A percentile compares a stretch with the other conserved stretches of the same genome.
Evolutionary conservation across 2,797 vertebrate genomes (phyloP).

Genomic region (Hypotaenidia okinawae): DNA sequence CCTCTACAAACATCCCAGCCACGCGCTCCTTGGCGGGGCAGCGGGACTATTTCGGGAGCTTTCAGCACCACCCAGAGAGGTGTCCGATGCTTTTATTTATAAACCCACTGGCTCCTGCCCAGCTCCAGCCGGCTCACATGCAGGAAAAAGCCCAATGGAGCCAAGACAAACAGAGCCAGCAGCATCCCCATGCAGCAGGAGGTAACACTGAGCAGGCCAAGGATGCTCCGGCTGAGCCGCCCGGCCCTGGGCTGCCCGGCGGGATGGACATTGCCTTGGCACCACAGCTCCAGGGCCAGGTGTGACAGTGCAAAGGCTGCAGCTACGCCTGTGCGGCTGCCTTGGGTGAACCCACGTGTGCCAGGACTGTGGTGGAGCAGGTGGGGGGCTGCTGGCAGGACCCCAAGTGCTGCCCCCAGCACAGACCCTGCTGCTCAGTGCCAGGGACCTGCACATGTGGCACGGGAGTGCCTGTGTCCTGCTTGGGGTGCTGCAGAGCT

Average conservation of each 20-base stretch:
- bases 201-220: not conserved
- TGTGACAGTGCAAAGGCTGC: not conserved
- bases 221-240: not conserved
- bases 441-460: accelerated
- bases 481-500: not conserved
- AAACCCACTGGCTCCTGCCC: constrained; percentile 1
- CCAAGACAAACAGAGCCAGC: constrained; percentile 58
- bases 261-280: not conserved
- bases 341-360: not conserved
- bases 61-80: constrained; percentile 49
- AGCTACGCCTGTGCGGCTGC: accelerated
- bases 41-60: not conserved
- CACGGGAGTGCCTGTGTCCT: not conserved
- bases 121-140: not conserved
- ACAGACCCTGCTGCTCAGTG: not conserved
- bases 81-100: constrained; percentile 53
- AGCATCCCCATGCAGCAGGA: constrained; percentile 5
- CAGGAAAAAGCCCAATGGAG: not conserved
- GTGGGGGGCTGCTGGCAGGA: not conserved
- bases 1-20: not conserved
- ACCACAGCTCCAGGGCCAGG: accelerated
- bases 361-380: accelerated
- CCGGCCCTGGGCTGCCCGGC: accelerated
- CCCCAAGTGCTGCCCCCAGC: accelerated
- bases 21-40: not conserved